Conservation (phyloP, 2,888 invertebrate genomes). For the Caenorhabditis sp. region DNA sequence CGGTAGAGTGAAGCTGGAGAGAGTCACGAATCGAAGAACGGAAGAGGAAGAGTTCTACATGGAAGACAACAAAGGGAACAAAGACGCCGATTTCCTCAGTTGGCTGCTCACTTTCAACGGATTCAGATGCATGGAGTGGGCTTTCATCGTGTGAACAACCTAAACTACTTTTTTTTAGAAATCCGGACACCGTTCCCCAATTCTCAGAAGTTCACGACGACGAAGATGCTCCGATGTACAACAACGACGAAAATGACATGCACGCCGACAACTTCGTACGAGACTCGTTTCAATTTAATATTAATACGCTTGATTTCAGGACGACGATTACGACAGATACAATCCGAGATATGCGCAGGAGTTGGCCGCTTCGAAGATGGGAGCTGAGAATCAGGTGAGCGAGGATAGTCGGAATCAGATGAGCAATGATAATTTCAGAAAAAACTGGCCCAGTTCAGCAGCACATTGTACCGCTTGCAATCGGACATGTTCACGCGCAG, state of each 20-base stretch:
- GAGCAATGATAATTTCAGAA: neutral
- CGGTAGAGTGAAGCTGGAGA: constrained; percentile 37
- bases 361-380: constrained; percentile 8
- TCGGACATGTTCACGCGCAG: neutral
- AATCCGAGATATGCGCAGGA: constrained; percentile 11
- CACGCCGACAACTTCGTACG: too few relatives aligned
- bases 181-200: neutral
- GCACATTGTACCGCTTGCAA: neutral
- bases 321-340: constrained; percentile 13
- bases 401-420: neutral
- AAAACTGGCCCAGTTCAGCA: constrained; percentile 4
- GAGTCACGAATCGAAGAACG: neutral
- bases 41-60: constrained; percentile 14
- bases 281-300: too few relatives aligned
- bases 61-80: constrained; percentile 26
- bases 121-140: constrained; percentile 43
- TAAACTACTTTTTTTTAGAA: constrained; percentile 1
- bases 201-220: too few relatives aligned
- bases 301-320: constrained; percentile 7
- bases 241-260: too few relatives aligned
- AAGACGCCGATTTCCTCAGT: constrained; percentile 34
- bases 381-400: constrained; percentile 10
- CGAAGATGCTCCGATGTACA: too few relatives aligned
- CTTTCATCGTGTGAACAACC: neutral
- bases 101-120: constrained; percentile 51